These are phyloP conservation scores for Silurus meridionalis DNA, from an alignment of 2,113 vertebrate genomes.

Conservation along the genomic window DNA sequence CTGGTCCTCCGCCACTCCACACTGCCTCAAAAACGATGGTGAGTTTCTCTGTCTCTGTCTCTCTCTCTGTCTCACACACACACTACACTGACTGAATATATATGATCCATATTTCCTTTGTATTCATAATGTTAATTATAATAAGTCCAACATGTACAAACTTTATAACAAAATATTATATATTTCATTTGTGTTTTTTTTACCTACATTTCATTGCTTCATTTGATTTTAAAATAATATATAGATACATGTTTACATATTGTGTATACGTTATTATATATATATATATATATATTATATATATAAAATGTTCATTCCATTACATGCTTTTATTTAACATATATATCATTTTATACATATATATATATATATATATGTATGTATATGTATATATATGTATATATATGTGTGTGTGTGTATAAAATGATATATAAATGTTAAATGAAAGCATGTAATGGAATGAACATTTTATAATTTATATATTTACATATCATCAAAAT, in stretches of 20 bases:
- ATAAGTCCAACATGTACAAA: background rate
- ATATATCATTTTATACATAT: background rate
- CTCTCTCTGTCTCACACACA: background rate
- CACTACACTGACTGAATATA: background rate
- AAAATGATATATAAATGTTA: background rate
- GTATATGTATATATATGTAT: too few relatives aligned
- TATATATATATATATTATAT: background rate
- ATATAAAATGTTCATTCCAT: background rate
- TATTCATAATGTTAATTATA: background rate
- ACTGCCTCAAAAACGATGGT: conserved; percentile 68
- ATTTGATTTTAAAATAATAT: background rate
- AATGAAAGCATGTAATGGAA: background rate
- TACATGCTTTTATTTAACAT: background rate
- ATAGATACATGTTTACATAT: background rate
- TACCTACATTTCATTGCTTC: background rate
- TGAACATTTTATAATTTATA: background rate
- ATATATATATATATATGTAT: too few relatives aligned
- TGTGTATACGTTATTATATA: background rate
- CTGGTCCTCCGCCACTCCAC: conserved; percentile 69
- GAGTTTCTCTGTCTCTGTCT: conserved; percentile 17
- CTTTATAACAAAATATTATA: background rate
- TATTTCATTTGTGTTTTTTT: background rate
- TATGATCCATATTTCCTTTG: background rate
- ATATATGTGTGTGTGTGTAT: too few relatives aligned
- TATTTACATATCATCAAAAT: too few relatives aligned